Conservation (phyloP, 2,888 invertebrate genomes). For the Villa cingulata region DNA sequence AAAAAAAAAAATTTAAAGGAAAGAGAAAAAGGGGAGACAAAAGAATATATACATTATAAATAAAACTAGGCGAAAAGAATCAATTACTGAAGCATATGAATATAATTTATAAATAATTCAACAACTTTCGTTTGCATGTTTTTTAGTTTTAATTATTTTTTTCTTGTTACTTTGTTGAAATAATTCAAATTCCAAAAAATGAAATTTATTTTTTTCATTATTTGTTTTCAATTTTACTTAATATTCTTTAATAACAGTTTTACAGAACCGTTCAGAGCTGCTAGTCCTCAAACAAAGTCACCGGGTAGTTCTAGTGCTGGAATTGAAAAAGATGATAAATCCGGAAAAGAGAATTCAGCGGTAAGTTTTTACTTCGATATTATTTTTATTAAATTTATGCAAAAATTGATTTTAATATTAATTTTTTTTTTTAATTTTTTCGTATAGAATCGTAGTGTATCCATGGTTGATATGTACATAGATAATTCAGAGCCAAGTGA, state of each 20-base stretch:
- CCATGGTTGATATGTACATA: slow-evolving; percentile 88
- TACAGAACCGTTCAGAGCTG: slow-evolving; percentile 20
- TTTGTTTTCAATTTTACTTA: too few relatives aligned
- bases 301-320: slow-evolving; percentile 56
- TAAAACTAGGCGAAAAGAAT: too few relatives aligned
- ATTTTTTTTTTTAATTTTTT: slow-evolving; percentile 8
- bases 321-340: slow-evolving; percentile 23
- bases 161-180: too few relatives aligned
- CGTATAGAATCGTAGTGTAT: slow-evolving; percentile 79
- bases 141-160: too few relatives aligned
- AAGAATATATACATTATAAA: too few relatives aligned
- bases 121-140: too few relatives aligned
- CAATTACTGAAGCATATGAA: too few relatives aligned
- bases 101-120: too few relatives aligned
- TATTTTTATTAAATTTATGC: not conserved
- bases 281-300: slow-evolving; percentile 56
- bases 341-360: slow-evolving; percentile 21
- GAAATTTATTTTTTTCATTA: too few relatives aligned
- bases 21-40: too few relatives aligned
- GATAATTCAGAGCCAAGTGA: slow-evolving; percentile 86
- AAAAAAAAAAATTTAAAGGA: too few relatives aligned
- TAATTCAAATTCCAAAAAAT: too few relatives aligned
- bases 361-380: not conserved
- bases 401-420: not conserved
- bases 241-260: slow-evolving; percentile 13